Evolutionary conservation across 1,140 invertebrate species (phyloP).

Genomic region (Cherax destructor): DNA sequence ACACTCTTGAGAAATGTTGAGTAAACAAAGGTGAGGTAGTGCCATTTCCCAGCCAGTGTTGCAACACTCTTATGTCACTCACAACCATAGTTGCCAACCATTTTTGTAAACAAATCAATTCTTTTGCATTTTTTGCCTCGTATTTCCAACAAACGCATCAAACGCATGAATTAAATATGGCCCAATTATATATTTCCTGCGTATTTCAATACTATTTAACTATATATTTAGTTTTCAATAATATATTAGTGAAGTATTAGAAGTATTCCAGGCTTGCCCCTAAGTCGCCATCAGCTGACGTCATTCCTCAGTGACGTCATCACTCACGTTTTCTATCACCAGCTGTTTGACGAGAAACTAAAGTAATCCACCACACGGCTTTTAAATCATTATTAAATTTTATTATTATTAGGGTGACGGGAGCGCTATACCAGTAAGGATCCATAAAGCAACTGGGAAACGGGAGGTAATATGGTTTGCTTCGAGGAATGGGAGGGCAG

Average conservation of each 20-base stretch:
- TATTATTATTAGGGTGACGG: no score
- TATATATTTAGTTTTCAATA: background rate
- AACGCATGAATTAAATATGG: conserved; percentile 25
- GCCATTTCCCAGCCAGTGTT: conserved; percentile 39
- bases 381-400: no score
- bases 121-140: background rate
- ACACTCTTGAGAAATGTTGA: no score
- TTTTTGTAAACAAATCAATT: background rate
- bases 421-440: no score
- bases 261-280: background rate
- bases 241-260: background rate
- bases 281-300: conserved; percentile 39
- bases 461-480: no score
- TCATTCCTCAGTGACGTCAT: conserved; percentile 52
- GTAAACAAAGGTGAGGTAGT: conserved; percentile 9
- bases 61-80: conserved; percentile 40
- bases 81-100: conserved; percentile 19
- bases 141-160: background rate
- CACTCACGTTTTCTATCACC: conserved; percentile 30
- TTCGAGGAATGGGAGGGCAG: no score
- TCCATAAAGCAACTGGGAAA: no score
- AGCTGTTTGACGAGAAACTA: background rate
- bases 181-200: background rate
- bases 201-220: background rate
- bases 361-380: background rate